A percentile compares a stretch with the other conserved stretches of the same genome.
Evolutionary conservation across 2,888 invertebrate species (phyloP).

Genomic region (Watsonalla cultraria): DNA sequence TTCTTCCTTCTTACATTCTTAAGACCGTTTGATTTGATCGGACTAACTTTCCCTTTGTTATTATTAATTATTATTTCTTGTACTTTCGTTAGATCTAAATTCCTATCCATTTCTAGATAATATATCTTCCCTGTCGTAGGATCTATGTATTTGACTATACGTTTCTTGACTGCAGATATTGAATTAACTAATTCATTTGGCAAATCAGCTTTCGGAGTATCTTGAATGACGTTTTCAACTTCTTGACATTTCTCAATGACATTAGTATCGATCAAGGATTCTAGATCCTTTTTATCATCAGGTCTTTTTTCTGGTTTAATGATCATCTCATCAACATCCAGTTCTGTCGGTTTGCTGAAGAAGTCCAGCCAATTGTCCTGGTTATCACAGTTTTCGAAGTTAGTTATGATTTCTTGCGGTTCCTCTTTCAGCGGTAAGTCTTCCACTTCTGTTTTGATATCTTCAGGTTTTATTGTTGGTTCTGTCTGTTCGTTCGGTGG

Average conservation of each 20-base stretch:
- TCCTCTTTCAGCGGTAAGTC: constrained; percentile 8
- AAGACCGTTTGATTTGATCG: constrained; percentile 54
- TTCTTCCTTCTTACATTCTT: constrained; percentile 46
- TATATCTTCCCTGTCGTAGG: constrained; percentile 65
- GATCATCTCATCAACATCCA: constrained; percentile 68
- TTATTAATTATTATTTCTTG: constrained; percentile 66
- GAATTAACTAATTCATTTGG: constrained; percentile 41
- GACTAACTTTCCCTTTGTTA: constrained; percentile 55
- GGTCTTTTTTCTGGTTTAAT: constrained; percentile 51
- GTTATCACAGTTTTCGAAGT: constrained; percentile 12
- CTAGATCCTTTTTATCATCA: constrained; percentile 21
- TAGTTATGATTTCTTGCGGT: constrained; percentile 9
- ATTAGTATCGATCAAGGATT: constrained; percentile 10
- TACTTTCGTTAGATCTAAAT: constrained; percentile 56
- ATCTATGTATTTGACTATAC: constrained; percentile 68
- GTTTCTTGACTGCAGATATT: constrained; percentile 41
- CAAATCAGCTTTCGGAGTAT: constrained; percentile 15
- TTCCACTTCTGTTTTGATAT: constrained; percentile 1
- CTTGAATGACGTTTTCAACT: neutral
- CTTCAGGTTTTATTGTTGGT: constrained; percentile 9
- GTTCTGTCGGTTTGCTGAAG: constrained; percentile 53
- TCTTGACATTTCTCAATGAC: constrained; percentile 11
- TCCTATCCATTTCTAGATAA: constrained; percentile 65
- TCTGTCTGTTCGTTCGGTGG: constrained; percentile 5
- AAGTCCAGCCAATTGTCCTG: constrained; percentile 63